These are phyloP conservation scores for Eciton burchellii DNA, from an alignment of 1,140 invertebrate species.

Conservation along the genomic window DNA sequence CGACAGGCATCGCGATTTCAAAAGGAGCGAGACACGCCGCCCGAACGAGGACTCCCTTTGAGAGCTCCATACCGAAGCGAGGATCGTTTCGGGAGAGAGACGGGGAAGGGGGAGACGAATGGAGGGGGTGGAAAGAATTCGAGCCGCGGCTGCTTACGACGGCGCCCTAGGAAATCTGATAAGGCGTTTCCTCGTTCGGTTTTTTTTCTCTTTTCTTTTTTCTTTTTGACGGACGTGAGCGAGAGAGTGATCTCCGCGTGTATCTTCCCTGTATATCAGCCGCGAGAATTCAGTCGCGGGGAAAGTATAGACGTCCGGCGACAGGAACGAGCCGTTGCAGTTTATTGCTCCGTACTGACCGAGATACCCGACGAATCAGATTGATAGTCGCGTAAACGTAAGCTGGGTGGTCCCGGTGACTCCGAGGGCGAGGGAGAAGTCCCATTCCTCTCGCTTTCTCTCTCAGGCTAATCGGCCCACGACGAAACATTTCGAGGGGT, in stretches of 20 bases:
- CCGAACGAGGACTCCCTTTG: not conserved
- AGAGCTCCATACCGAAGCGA: not conserved
- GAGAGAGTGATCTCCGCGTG: constrained; percentile 24
- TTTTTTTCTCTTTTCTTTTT: too few relatives aligned
- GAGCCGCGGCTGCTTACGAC: not conserved
- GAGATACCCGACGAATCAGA: constrained; percentile 66
- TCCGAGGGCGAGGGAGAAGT: constrained; percentile 8
- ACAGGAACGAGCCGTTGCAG: constrained; percentile 4
- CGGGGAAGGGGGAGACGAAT: too few relatives aligned
- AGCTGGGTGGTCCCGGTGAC: constrained; percentile 40
- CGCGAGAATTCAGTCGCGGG: constrained; percentile 11
- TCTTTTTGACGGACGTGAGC: constrained; percentile 44
- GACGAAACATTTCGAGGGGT: constrained; percentile 37
- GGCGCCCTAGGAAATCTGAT: constrained; percentile 24
- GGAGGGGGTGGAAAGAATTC: constrained; percentile 26
- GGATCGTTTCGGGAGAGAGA: constrained; percentile 18
- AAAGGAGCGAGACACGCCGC: not conserved
- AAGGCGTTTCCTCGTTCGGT: constrained; percentile 20
- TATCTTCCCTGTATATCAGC: constrained; percentile 45
- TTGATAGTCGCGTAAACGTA: constrained; percentile 66
- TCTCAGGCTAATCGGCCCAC: constrained; percentile 39
- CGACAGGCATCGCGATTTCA: too few relatives aligned
- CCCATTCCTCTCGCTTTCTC: not conserved
- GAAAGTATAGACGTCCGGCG: constrained; percentile 18
- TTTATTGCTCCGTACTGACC: constrained; percentile 47